A percentile compares a stretch with the other conserved stretches of the same genome.
phyloP scores from a whole-genome alignment of 2,888 invertebrate genomes.

The Chrysolina oricalcia region DNA sequence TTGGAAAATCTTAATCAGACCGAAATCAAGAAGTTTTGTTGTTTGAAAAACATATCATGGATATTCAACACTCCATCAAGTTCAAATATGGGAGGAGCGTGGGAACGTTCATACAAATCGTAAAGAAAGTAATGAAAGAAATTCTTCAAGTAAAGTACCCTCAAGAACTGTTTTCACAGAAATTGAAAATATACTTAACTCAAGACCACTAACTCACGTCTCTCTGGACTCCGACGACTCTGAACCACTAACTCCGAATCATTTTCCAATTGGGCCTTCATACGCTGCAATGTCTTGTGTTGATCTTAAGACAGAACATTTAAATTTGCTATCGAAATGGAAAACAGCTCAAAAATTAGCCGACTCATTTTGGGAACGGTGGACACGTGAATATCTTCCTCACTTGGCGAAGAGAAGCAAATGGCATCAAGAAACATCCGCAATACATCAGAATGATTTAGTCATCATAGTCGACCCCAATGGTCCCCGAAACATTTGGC shows the following conservation, averaged over 20 bases:
- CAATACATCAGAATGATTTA: slow-evolving; percentile 4
- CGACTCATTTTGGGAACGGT: slow-evolving; percentile 26
- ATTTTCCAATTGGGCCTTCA: slow-evolving; percentile 15
- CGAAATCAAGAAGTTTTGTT: too few relatives aligned
- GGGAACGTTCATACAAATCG: slow-evolving; percentile 18
- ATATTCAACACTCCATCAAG: slow-evolving; percentile 5
- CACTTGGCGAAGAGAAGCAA: background rate
- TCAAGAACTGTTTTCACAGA: slow-evolving; percentile 26
- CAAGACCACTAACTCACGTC: slow-evolving; percentile 16
- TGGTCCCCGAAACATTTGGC: slow-evolving; percentile 14
- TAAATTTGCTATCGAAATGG: slow-evolving; percentile 13
- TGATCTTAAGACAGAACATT: slow-evolving; percentile 1
- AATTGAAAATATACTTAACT: slow-evolving; percentile 26
- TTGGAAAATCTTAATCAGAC: too few relatives aligned
- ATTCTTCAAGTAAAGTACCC: slow-evolving; percentile 10
- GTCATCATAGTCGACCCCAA: slow-evolving; percentile 14
- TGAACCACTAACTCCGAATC: slow-evolving; percentile 16
- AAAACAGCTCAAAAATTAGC: slow-evolving; percentile 17
- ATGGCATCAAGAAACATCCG: slow-evolving; percentile 8
- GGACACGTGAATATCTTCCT: slow-evolving; percentile 27
- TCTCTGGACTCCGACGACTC: background rate
- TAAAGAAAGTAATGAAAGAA: background rate
- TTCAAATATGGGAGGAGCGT: slow-evolving; percentile 22
- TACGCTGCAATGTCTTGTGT: slow-evolving; percentile 28
- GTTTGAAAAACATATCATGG: background rate